Percentiles rank a stretch among this genome's conserved stretches.
Conservation (phyloP, 2,113 vertebrate genomes). For the Variabilichromis moorii region DNA sequence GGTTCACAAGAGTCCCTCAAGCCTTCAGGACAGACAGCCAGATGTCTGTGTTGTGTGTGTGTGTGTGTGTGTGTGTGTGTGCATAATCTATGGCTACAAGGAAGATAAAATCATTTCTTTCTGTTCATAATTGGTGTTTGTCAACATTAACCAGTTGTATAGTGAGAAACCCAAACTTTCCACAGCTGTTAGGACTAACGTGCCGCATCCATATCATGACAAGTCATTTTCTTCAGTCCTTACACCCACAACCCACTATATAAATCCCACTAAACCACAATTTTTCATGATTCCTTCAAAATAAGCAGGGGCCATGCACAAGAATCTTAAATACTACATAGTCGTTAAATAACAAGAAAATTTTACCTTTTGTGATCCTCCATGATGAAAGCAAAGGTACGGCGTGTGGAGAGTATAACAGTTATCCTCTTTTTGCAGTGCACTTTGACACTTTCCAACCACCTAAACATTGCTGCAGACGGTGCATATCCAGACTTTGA, state of each 20-base stretch:
- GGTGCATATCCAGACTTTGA: rapidly evolving
- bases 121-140: neutral
- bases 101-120: neutral
- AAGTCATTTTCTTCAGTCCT: neutral
- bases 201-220: neutral
- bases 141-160: neutral
- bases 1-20: neutral
- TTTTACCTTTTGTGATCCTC: neutral
- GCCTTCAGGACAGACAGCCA: neutral
- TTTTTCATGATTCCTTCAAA: neutral
- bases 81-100: neutral
- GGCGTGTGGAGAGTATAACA: neutral
- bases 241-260: neutral
- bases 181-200: neutral
- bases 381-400: neutral
- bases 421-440: neutral
- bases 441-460: neutral
- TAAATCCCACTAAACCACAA: neutral
- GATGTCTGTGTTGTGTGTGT: neutral
- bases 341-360: neutral
- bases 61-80: neutral
- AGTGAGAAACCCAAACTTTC: neutral
- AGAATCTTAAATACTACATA: neutral
- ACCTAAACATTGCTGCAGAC: neutral
- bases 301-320: neutral